Evolutionary conservation across 2,113 vertebrate genomes (phyloP).

Genomic region (Phylloscopus trochiloides): DNA sequence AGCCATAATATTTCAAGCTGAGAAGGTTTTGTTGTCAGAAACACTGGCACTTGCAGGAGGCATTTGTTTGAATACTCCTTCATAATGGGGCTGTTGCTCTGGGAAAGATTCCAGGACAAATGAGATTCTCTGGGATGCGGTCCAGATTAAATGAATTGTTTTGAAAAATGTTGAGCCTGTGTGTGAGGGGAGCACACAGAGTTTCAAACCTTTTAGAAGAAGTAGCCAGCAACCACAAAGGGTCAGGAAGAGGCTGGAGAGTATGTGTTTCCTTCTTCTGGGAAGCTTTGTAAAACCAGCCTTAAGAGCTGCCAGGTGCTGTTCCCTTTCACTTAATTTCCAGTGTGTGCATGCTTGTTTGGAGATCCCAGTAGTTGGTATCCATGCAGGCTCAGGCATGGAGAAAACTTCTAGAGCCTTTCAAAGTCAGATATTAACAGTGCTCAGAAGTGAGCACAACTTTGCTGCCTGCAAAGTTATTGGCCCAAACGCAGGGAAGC

Average conservation of each 20-base stretch:
- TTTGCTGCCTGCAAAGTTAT: not conserved
- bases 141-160: slow-evolving; percentile 68
- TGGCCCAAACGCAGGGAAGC: not conserved
- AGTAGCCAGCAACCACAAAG: slow-evolving; percentile 28
- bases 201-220: slow-evolving; percentile 1
- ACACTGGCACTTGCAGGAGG: slow-evolving; percentile 54
- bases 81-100: slow-evolving; percentile 60
- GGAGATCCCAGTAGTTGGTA: not conserved
- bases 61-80: slow-evolving; percentile 66
- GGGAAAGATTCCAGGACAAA: slow-evolving; percentile 69
- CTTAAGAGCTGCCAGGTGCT: not conserved
- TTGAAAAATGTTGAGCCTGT: slow-evolving; percentile 26
- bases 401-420: not conserved
- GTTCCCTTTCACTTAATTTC: not conserved
- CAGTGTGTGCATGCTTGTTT: not conserved
- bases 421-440: not conserved
- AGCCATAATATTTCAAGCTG: slow-evolving; percentile 61
- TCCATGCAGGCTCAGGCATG: not conserved
- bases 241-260: slow-evolving; percentile 1
- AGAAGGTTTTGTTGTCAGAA: slow-evolving; percentile 60
- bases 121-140: slow-evolving; percentile 53
- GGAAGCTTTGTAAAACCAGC: not conserved
- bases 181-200: not conserved
- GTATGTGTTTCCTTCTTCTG: not conserved
- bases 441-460: not conserved